phyloP scores from a whole-genome alignment of 2,113 vertebrate species.

The Cettia cetti region DNA sequence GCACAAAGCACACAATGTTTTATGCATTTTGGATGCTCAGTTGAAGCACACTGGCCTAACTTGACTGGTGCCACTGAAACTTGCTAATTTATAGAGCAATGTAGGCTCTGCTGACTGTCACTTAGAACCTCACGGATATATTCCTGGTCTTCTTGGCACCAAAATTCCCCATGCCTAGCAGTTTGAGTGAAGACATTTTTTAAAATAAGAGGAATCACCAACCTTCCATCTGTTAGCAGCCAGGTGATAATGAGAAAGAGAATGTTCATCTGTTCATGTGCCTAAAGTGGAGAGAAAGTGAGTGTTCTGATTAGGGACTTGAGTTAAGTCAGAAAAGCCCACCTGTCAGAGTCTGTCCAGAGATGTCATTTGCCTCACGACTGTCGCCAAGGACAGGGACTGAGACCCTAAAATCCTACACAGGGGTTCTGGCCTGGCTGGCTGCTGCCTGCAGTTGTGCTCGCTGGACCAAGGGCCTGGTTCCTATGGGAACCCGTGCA shows the following conservation, averaged over 20 bases:
- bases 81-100: neutral
- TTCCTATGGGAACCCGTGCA: too few species aligned
- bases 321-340: neutral
- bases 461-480: too few species aligned
- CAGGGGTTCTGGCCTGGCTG: too few species aligned
- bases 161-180: neutral
- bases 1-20: neutral
- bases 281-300: neutral
- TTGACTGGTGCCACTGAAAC: neutral
- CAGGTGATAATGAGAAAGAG: neutral
- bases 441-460: too few species aligned
- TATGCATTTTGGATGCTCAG: neutral
- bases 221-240: neutral
- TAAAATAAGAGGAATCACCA: neutral
- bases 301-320: neutral
- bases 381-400: too few species aligned
- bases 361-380: too few species aligned
- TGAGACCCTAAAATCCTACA: too few species aligned
- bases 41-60: neutral
- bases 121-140: neutral
- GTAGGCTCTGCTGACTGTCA: neutral
- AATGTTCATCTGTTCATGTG: neutral
- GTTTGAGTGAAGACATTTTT: neutral
- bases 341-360: too few species aligned
- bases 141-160: neutral